Evolutionary conservation across 2,888 invertebrate species (phyloP).

Genomic region (Dryocosmus kuriphilus): DNA sequence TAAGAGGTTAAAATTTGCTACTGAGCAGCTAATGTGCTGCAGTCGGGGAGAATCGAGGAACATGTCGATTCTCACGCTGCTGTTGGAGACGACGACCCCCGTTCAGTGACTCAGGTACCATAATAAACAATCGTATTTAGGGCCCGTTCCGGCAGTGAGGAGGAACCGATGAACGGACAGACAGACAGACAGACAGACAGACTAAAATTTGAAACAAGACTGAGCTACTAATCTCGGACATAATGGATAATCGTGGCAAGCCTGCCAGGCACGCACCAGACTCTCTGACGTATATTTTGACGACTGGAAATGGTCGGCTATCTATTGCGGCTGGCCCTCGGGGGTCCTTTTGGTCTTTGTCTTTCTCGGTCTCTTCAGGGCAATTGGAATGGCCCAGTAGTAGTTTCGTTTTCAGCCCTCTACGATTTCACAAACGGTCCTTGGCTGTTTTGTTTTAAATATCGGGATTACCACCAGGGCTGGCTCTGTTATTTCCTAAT

Average conservation of each 20-base stretch:
- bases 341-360: slow-evolving; percentile 40
- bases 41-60: background rate
- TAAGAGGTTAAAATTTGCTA: background rate
- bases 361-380: slow-evolving; percentile 42
- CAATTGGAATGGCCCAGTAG: slow-evolving; percentile 32
- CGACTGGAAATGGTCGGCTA: slow-evolving; percentile 72
- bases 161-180: slow-evolving; percentile 23
- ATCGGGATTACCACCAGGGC: slow-evolving; percentile 40
- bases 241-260: slow-evolving; percentile 46
- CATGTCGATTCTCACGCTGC: slow-evolving; percentile 45
- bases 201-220: slow-evolving; percentile 19
- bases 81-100: slow-evolving; percentile 30
- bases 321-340: slow-evolving; percentile 54
- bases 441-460: slow-evolving; percentile 44
- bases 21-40: background rate
- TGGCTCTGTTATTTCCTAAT: slow-evolving; percentile 46
- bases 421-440: slow-evolving; percentile 39
- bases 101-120: slow-evolving; percentile 44
- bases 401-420: slow-evolving; percentile 28
- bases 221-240: slow-evolving; percentile 43
- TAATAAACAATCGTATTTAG: slow-evolving; percentile 49
- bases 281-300: slow-evolving; percentile 74
- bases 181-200: slow-evolving; percentile 7
- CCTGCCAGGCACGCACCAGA: slow-evolving; percentile 39
- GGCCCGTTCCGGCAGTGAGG: slow-evolving; percentile 34